Evolutionary conservation across 2,113 vertebrate genomes (phyloP).

Genomic region (Chaenocephalus aceratus): DNA sequence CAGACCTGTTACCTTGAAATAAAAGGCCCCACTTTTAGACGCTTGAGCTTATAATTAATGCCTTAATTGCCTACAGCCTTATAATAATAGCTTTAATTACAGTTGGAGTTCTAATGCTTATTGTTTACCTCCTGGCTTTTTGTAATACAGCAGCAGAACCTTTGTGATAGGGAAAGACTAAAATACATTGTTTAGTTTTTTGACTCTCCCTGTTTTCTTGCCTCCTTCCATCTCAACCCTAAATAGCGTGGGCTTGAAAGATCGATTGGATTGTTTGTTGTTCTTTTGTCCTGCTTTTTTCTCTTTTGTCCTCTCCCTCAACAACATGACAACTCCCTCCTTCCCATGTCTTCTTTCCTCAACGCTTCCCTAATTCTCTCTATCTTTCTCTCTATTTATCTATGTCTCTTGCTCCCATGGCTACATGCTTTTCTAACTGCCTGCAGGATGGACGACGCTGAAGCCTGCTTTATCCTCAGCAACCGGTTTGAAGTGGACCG

Average conservation of each 20-base stretch:
- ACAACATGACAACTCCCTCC: slow-evolving; percentile 70
- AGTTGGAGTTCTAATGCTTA: slow-evolving; percentile 45
- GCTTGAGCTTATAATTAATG: slow-evolving; percentile 42
- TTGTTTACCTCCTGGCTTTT: slow-evolving; percentile 45
- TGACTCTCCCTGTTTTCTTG: slow-evolving; percentile 50
- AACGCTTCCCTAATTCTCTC: slow-evolving; percentile 43
- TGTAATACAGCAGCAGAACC: slow-evolving; percentile 43
- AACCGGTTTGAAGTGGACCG: slow-evolving; percentile 90
- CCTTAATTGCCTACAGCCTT: slow-evolving; percentile 21
- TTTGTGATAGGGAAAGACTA: slow-evolving; percentile 44
- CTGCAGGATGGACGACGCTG: slow-evolving; percentile 88
- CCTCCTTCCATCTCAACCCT: slow-evolving; percentile 63
- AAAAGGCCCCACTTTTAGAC: background rate
- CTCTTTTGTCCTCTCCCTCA: slow-evolving; percentile 67
- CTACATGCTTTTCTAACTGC: slow-evolving; percentile 64
- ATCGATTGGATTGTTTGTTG: slow-evolving; percentile 64
- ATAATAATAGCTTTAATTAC: slow-evolving; percentile 53
- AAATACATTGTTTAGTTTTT: slow-evolving; percentile 7
- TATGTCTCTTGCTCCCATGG: slow-evolving; percentile 44
- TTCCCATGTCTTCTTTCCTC: slow-evolving; percentile 47
- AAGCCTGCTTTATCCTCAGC: slow-evolving; percentile 90
- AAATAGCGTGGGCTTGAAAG: slow-evolving; percentile 62
- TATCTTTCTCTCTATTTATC: slow-evolving; percentile 30
- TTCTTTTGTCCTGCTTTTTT: slow-evolving; percentile 67
- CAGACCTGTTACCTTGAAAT: background rate